Evolutionary conservation across 2,113 vertebrate species (phyloP).

Genomic region (Oreochromis aureus): DNA sequence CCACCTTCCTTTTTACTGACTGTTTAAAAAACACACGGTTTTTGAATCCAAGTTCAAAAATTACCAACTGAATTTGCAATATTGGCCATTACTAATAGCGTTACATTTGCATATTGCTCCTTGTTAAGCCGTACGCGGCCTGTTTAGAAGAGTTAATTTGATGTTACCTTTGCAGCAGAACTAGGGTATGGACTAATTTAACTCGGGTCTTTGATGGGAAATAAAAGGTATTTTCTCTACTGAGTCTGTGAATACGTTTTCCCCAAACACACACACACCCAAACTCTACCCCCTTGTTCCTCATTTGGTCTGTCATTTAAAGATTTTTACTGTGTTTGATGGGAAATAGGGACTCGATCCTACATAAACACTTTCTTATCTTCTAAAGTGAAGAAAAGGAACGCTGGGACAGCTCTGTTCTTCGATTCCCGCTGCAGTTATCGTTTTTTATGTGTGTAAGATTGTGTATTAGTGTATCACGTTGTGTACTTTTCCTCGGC

Average conservation of each 20-base stretch:
- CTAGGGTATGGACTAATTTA: neutral
- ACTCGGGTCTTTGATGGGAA: constrained; percentile 12
- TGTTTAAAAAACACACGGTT: neutral
- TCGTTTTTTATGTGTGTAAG: neutral
- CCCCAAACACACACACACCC: neutral
- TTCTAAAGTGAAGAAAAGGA: constrained; percentile 21
- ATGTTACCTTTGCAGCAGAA: neutral
- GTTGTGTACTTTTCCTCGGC: constrained; percentile 4
- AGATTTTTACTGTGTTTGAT: neutral
- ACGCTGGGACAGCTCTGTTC: constrained; percentile 7
- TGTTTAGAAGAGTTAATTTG: constrained; percentile 30
- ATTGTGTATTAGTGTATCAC: neutral
- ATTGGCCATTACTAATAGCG: neutral
- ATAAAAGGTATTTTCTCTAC: constrained; percentile 16
- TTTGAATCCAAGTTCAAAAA: neutral
- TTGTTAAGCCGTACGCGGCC: neutral
- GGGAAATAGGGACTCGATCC: constrained; percentile 11
- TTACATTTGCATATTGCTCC: constrained; percentile 63
- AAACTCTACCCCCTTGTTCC: neutral
- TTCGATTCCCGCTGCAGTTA: constrained; percentile 23
- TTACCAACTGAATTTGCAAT: neutral
- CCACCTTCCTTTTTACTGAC: neutral
- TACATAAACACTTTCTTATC: neutral
- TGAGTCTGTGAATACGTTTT: neutral
- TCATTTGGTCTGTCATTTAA: constrained; percentile 17